These are phyloP conservation scores for Thera obeliscata DNA, from an alignment of 2,888 invertebrate genomes.

Conservation along the genomic window DNA sequence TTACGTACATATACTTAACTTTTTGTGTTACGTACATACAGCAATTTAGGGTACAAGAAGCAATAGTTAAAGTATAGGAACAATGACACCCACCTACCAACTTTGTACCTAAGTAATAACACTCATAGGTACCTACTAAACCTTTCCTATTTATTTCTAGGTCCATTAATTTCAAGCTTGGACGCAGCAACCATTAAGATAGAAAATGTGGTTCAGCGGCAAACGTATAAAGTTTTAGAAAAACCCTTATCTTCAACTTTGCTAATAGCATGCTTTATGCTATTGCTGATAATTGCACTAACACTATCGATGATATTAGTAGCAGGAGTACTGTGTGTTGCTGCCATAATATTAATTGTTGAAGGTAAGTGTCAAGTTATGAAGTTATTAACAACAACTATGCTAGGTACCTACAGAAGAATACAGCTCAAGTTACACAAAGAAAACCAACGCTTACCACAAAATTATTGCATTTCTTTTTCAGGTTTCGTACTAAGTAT, in stretches of 20 bases:
- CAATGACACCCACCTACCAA: no score
- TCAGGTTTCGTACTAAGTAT: conserved; percentile 46
- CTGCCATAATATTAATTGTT: conserved; percentile 52
- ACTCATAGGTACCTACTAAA: neutral
- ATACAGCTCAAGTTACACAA: no score
- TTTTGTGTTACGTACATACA: no score
- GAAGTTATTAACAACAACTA: neutral
- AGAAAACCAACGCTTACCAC: no score
- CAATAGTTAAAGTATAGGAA: no score
- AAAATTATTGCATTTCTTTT: conserved; percentile 21
- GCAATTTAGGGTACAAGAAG: no score
- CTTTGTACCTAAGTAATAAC: no score
- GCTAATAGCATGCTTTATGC: conserved; percentile 41
- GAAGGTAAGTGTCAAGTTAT: conserved; percentile 55
- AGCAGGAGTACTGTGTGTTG: conserved; percentile 46
- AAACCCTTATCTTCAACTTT: conserved; percentile 57
- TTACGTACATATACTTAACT: no score
- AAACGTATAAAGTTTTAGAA: conserved; percentile 39
- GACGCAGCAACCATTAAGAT: conserved; percentile 33
- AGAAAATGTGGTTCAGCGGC: conserved; percentile 17
- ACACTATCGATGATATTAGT: conserved; percentile 47
- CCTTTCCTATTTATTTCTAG: conserved; percentile 43
- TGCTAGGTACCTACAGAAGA: neutral
- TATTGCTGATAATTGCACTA: conserved; percentile 43
- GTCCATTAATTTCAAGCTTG: conserved; percentile 38